phyloP scores from a whole-genome alignment of 2,888 invertebrate genomes.

The Stictocephala bisonia region DNA sequence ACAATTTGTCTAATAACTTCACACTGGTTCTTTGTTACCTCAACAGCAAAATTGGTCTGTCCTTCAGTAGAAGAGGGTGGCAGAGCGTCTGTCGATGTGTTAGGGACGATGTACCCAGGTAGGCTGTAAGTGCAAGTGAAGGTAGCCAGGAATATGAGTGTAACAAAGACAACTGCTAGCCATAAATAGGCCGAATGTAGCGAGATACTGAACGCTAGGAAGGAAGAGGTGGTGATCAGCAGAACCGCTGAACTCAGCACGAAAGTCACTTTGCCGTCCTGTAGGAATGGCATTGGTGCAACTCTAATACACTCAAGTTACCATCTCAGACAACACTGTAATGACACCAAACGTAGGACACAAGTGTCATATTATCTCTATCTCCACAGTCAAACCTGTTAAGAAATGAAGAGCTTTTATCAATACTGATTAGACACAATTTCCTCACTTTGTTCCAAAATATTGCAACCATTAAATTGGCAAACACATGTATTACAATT shows the following conservation, averaged over 20 bases:
- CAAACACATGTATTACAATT: too few relatives aligned
- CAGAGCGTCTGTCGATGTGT: background rate
- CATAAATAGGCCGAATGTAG: slow-evolving; percentile 23
- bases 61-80: background rate
- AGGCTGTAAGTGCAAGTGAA: slow-evolving; percentile 34
- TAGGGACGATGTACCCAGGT: slow-evolving; percentile 1
- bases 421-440: too few relatives aligned
- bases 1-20: too few relatives aligned
- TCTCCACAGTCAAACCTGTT: too few relatives aligned
- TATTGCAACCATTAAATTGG: too few relatives aligned
- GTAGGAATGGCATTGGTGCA: slow-evolving; percentile 1
- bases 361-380: too few relatives aligned
- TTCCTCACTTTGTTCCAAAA: too few relatives aligned
- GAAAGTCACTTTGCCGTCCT: slow-evolving; percentile 7
- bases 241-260: slow-evolving; percentile 18
- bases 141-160: slow-evolving; percentile 27
- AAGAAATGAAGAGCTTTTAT: too few relatives aligned
- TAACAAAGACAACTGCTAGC: slow-evolving; percentile 12
- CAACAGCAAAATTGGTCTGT: background rate
- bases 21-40: too few relatives aligned
- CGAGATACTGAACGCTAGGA: slow-evolving; percentile 27
- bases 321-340: too few relatives aligned
- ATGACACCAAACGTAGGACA: too few relatives aligned
- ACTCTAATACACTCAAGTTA: background rate
- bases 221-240: slow-evolving; percentile 29